Evolutionary conservation across 2,797 vertebrate genomes (phyloP).

Genomic region (Aplochiton taeniatus): DNA sequence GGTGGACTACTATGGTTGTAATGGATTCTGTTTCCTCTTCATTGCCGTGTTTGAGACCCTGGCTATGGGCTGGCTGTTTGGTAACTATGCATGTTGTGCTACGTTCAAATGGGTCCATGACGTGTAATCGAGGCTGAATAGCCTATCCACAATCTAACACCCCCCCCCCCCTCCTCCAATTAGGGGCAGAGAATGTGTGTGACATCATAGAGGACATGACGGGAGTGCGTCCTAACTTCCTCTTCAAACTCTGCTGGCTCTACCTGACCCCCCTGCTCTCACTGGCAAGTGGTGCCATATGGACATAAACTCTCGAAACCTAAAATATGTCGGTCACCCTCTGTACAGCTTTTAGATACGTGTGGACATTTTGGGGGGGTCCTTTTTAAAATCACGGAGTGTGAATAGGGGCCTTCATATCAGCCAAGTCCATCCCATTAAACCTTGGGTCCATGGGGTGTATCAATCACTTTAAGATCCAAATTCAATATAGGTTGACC

Average conservation of each 20-base stretch:
- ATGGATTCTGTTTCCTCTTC: constrained; percentile 79
- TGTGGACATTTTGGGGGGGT: too few relatives aligned
- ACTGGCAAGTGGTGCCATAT: constrained; percentile 58
- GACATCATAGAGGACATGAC: constrained; percentile 78
- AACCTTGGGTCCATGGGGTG: too few relatives aligned
- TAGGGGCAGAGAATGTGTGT: constrained; percentile 76
- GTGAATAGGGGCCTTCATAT: too few relatives aligned
- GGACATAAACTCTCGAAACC: too few relatives aligned
- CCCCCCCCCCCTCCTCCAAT: neutral
- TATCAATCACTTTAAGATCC: too few relatives aligned
- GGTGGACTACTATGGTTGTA: constrained; percentile 84
- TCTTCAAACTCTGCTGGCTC: constrained; percentile 80
- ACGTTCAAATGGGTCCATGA: neutral
- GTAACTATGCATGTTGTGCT: constrained; percentile 59
- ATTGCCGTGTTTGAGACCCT: constrained; percentile 78
- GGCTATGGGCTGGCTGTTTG: constrained; percentile 83
- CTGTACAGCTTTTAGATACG: too few relatives aligned
- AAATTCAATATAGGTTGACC: too few relatives aligned
- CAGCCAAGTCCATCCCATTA: too few relatives aligned
- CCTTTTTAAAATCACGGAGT: too few relatives aligned
- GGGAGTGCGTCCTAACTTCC: constrained; percentile 67
- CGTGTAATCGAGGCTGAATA: neutral
- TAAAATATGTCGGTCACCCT: too few relatives aligned
- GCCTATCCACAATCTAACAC: neutral
- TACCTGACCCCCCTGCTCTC: constrained; percentile 75